phyloP scores from a whole-genome alignment of 2,113 vertebrate genomes.

The Ia io region DNA sequence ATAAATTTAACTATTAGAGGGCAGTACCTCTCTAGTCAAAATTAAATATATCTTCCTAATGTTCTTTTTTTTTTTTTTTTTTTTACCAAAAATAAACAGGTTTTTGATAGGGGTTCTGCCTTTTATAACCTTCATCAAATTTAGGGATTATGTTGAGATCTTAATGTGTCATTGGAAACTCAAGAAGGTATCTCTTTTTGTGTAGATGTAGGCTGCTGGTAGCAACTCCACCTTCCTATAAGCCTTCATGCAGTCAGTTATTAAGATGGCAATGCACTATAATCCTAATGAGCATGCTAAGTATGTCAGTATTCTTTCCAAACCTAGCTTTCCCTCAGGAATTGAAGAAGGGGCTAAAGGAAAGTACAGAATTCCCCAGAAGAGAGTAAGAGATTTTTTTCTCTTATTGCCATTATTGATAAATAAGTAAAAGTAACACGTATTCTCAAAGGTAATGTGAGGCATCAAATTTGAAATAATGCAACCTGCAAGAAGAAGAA shows the following conservation, averaged over 20 bases:
- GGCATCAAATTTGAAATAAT: neutral
- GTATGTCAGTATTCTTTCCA: conserved; percentile 54
- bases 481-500: neutral
- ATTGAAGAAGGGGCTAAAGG: conserved; percentile 46
- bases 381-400: conserved; percentile 31
- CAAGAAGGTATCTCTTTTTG: neutral
- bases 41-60: conserved; percentile 8
- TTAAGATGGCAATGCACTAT: conserved; percentile 59
- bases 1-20: neutral
- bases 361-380: conserved; percentile 44
- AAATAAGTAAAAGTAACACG: conserved; percentile 2
- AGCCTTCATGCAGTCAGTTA: conserved; percentile 41
- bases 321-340: conserved; percentile 52
- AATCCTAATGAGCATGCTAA: conserved; percentile 17
- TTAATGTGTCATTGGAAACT: neutral
- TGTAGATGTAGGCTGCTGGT: conserved; percentile 16
- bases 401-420: conserved; percentile 22
- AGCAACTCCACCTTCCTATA: neutral
- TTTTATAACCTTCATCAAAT: neutral
- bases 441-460: conserved; percentile 15
- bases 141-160: neutral
- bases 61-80: neutral
- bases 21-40: neutral
- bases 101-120: neutral
- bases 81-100: neutral